Base-by-base conservation (phyloP, 2,113 vertebrate species). In the Anser brachyrhynchus region DNA sequence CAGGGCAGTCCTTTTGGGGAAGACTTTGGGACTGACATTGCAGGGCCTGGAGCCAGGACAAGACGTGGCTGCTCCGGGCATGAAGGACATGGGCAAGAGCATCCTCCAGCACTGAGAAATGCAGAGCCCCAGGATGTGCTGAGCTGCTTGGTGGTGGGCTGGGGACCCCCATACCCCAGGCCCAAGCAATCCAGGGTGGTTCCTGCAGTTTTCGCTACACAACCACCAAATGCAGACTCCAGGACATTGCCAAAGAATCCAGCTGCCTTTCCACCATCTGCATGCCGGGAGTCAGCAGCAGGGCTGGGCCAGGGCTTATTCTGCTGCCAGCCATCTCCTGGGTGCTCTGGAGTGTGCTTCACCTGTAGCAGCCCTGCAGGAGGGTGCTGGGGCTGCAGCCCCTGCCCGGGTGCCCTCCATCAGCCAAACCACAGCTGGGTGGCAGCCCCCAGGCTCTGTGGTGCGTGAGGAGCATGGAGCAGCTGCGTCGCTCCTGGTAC, bases 321-420 rank as follows among this genome's bases (percentile, higher is more conserved):
- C 37, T 6, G 1, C 69, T 91, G 41, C 52, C 61, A n/a, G 25
- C 6, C 5, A 11, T 28, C 67, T 83, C 51, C 51, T 64, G 41
- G 21, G 6, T 59, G 21, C 59, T 85, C 41, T 79, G 18, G 66
- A n/a, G 41, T 11, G 18, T 20, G 13, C 28, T 83, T 43, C 39
- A 62, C 10, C 35, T 10, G 10, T 35, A 73, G 37, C 13, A 80
- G 20, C 44, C 58, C 58, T 46, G 16, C 20, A 44, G 31, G 28
- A 81, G 23, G 6, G 44, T 43, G 35, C 46, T 71, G 25, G 17
- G 82, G 72, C 62, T 80, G 57, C 81, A 83, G 43, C 41, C 35
- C 9, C 12, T 5, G 0, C 33, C 12, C 21, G 8, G 0, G 0
- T 57, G 9, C 46, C 25, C 64, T 71, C 66, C n/a, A 10, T n/a